Percentiles rank a stretch among this genome's conserved stretches.
Evolutionary conservation across 64 coral and sea anemone species (phyloP).

Genomic region (Montipora efflorescens): DNA sequence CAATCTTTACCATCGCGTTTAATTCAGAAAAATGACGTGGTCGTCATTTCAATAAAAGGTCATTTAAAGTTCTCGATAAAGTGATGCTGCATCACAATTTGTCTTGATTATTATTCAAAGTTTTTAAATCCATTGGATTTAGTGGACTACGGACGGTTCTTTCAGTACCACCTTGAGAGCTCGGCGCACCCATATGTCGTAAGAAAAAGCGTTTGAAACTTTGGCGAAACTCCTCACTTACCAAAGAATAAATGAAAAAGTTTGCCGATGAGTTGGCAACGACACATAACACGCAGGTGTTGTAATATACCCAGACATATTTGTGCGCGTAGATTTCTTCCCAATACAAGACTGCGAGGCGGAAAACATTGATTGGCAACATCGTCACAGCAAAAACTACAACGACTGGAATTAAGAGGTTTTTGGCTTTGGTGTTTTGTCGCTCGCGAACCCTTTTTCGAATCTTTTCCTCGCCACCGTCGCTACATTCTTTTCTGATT

Average conservation of each 20-base stretch:
- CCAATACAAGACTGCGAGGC: slow-evolving; percentile 60
- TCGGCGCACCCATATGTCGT: not conserved
- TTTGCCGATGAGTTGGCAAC: slow-evolving; percentile 78
- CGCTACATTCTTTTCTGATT: slow-evolving; percentile 13
- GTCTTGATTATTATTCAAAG: not conserved
- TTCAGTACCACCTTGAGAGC: not conserved
- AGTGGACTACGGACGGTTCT: slow-evolving; percentile 6
- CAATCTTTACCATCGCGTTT: no score
- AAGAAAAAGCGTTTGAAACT: slow-evolving; percentile 41
- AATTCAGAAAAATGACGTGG: no score
- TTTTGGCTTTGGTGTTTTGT: slow-evolving; percentile 79
- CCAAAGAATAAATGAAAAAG: slow-evolving; percentile 78
- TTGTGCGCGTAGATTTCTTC: slow-evolving; percentile 19
- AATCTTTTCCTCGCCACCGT: not conserved
- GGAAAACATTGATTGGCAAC: slow-evolving; percentile 76
- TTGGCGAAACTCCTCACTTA: slow-evolving; percentile 72
- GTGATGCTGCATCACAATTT: no score
- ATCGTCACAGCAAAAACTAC: slow-evolving; percentile 78
- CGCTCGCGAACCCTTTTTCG: slow-evolving; percentile 32
- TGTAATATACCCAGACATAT: slow-evolving; percentile 73
- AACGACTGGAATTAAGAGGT: slow-evolving; percentile 81
- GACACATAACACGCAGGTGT: slow-evolving; percentile 53
- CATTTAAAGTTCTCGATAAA: no score
- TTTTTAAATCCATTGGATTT: not conserved
- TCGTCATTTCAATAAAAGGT: no score